Percentiles rank a stretch among this genome's conserved stretches.
Evolutionary conservation across 2,797 vertebrate species (phyloP).

Genomic region (Halcyon badia): DNA sequence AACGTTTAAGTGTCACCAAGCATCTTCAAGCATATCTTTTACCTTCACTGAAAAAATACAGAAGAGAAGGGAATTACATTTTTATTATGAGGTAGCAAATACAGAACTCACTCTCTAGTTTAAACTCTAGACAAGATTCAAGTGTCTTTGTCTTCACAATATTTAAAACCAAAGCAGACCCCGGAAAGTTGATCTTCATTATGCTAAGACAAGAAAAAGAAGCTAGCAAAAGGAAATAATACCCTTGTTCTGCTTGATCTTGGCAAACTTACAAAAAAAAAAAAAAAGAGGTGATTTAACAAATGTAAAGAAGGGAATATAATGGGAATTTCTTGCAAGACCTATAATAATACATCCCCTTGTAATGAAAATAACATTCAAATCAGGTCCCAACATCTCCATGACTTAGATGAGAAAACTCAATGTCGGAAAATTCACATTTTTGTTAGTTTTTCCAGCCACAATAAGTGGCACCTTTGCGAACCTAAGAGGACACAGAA

Average conservation of each 20-base stretch:
- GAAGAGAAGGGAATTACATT: neutral
- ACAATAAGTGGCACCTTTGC: neutral
- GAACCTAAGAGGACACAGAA: neutral
- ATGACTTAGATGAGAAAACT: neutral
- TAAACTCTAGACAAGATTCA: neutral
- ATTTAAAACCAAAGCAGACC: neutral
- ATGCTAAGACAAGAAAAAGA: neutral
- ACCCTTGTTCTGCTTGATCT: neutral
- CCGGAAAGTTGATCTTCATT: neutral
- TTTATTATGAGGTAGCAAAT: neutral
- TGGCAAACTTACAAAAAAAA: neutral
- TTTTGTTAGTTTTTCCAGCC: neutral
- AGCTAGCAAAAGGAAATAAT: neutral
- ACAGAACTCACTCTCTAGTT: neutral
- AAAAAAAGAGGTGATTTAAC: neutral
- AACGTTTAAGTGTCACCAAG: neutral
- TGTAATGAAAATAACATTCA: neutral
- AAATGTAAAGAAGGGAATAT: neutral
- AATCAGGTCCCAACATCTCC: neutral
- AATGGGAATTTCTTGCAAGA: neutral
- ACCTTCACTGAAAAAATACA: neutral
- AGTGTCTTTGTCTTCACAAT: neutral
- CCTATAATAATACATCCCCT: neutral
- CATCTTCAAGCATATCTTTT: neutral
- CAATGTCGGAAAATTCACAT: neutral